Conservation (phyloP, 2,797 vertebrate genomes). For the Todus mexicanus region DNA sequence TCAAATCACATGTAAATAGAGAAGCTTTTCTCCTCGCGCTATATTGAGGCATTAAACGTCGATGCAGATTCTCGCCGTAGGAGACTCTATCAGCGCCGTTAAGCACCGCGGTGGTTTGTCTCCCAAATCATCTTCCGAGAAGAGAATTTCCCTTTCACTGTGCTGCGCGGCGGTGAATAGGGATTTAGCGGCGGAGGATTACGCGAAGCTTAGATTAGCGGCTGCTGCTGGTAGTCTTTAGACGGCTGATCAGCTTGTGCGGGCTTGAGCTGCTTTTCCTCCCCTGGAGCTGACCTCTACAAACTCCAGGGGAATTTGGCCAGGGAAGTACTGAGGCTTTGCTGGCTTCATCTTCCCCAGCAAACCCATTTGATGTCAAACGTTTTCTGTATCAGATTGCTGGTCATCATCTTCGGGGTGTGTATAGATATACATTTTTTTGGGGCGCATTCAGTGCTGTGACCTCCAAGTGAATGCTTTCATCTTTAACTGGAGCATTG, state of each 20-base stretch:
- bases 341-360: not conserved
- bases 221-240: not conserved
- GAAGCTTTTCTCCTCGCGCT: not conserved
- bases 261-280: not conserved
- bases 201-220: not conserved
- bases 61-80: conserved; percentile 8
- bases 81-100: conserved; percentile 7
- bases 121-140: conserved; percentile 2
- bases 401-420: not conserved
- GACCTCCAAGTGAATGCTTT: not conserved
- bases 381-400: not conserved
- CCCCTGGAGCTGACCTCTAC: not conserved
- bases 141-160: conserved; percentile 5
- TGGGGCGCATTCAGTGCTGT: not conserved
- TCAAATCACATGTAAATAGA: conserved; percentile 31
- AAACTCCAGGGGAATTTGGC: not conserved
- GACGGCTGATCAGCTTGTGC: not conserved
- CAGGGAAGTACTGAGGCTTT: not conserved
- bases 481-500: not conserved
- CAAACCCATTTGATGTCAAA: not conserved
- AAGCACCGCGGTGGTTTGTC: not conserved
- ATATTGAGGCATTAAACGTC: not conserved
- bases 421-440: not conserved
- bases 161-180: not conserved
- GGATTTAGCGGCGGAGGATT: not conserved